These are phyloP conservation scores for Ormyrus thymus DNA, from an alignment of 2,888 invertebrate genomes.

Conservation along the genomic window DNA sequence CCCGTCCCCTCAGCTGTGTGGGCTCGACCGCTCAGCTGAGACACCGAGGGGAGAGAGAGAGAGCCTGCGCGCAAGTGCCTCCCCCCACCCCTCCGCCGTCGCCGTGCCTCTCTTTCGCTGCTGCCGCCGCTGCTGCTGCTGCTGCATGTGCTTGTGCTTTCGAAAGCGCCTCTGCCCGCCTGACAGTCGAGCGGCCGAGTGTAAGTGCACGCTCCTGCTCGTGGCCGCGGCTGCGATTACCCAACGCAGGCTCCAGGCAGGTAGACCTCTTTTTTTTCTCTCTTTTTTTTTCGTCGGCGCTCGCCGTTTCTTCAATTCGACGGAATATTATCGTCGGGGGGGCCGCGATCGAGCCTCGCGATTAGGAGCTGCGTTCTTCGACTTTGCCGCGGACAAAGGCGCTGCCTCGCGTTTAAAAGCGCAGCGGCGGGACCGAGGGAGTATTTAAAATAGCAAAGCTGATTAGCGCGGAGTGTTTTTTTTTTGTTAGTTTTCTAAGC, in stretches of 20 bases:
- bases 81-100: constrained; percentile 48
- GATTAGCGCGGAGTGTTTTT: too few species aligned
- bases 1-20: constrained; percentile 67
- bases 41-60: constrained; percentile 51
- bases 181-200: too few species aligned
- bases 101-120: constrained; percentile 55
- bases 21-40: constrained; percentile 71
- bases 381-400: too few species aligned
- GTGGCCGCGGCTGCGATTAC: background rate
- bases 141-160: background rate
- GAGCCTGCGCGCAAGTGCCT: constrained; percentile 57
- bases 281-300: background rate
- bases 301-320: too few species aligned
- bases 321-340: too few species aligned
- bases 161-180: background rate
- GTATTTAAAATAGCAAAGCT: too few species aligned
- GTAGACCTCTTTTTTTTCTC: background rate
- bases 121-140: too few species aligned
- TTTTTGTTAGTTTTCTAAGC: too few species aligned
- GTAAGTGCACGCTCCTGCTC: background rate
- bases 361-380: too few species aligned
- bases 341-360: too few species aligned
- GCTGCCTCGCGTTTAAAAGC: too few species aligned
- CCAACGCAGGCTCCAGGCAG: background rate
- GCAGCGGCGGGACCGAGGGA: too few species aligned